phyloP scores from a whole-genome alignment of 1,140 invertebrate genomes.

The Sminthurides bifidus region DNA sequence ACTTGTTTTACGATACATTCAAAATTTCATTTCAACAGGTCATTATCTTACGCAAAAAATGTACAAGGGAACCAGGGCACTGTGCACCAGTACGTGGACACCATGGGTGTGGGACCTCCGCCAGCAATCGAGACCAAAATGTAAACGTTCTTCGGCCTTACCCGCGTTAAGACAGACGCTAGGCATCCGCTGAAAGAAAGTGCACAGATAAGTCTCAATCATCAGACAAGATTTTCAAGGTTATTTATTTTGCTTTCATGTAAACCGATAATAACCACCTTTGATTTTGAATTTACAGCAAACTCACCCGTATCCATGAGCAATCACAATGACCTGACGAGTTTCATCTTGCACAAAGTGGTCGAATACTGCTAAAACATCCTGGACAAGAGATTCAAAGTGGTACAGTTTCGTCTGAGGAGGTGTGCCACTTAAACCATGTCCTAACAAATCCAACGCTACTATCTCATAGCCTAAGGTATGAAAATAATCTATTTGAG shows the following conservation, averaged over 20 bases:
- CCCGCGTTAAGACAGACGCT: constrained; percentile 50
- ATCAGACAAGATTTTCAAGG: background rate
- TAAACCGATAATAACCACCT: background rate
- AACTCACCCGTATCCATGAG: constrained; percentile 51
- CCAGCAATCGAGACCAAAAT: constrained; percentile 57
- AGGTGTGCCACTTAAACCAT: constrained; percentile 56
- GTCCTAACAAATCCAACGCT: constrained; percentile 57
- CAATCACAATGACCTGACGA: constrained; percentile 43
- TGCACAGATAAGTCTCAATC: background rate
- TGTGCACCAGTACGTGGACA: constrained; percentile 40
- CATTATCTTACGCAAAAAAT: constrained; percentile 24
- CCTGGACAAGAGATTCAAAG: constrained; percentile 50
- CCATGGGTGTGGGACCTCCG: constrained; percentile 56
- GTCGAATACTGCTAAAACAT: constrained; percentile 51
- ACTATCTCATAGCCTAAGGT: constrained; percentile 52
- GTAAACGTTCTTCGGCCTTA: constrained; percentile 47
- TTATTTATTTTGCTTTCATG: background rate
- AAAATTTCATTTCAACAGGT: too few species aligned
- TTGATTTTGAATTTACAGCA: constrained; percentile 7
- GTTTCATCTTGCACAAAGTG: constrained; percentile 40
- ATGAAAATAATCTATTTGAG: constrained; percentile 51
- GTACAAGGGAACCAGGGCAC: constrained; percentile 20
- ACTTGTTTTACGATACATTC: too few species aligned
- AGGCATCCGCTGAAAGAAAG: constrained; percentile 49
- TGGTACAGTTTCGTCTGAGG: constrained; percentile 46